These are phyloP conservation scores for Gymnothorax javanicus DNA, from an alignment of 2,797 vertebrate genomes.

Conservation along the genomic window DNA sequence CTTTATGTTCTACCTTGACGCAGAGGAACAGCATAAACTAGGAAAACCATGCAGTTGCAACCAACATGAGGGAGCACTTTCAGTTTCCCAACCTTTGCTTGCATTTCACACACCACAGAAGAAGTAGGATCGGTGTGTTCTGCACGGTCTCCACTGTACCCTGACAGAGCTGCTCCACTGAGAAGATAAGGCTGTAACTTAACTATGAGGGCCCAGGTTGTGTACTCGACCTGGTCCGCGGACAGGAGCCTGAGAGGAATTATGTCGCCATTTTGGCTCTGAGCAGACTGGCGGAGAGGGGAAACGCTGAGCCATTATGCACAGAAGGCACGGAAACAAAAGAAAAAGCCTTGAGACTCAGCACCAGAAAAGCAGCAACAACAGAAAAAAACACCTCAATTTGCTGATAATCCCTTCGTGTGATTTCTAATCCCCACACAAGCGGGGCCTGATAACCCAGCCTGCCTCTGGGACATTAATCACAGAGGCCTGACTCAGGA, in stretches of 20 bases:
- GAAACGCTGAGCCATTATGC: background rate
- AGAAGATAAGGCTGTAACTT: slow-evolving; percentile 12
- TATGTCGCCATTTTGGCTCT: background rate
- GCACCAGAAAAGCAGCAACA: background rate
- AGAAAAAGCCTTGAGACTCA: background rate
- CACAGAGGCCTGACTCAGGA: background rate
- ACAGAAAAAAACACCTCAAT: background rate
- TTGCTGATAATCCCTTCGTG: background rate
- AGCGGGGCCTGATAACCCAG: background rate
- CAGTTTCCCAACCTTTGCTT: background rate
- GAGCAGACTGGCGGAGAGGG: background rate
- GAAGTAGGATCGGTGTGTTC: no score
- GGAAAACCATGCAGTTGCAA: no score
- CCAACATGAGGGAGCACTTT: no score
- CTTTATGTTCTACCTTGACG: no score
- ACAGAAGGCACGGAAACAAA: background rate
- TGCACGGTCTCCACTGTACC: background rate
- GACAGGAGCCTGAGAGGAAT: background rate
- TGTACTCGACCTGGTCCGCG: background rate
- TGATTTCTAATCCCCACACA: background rate
- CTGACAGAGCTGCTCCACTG: background rate
- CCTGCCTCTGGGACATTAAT: background rate
- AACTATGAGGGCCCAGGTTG: background rate
- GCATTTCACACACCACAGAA: background rate
- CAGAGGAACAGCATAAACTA: no score